Evolutionary conservation across 1,140 invertebrate species (phyloP), one percentile per base, ranked within the genome.

Genomic region (Cephus cinctus): DNA sequence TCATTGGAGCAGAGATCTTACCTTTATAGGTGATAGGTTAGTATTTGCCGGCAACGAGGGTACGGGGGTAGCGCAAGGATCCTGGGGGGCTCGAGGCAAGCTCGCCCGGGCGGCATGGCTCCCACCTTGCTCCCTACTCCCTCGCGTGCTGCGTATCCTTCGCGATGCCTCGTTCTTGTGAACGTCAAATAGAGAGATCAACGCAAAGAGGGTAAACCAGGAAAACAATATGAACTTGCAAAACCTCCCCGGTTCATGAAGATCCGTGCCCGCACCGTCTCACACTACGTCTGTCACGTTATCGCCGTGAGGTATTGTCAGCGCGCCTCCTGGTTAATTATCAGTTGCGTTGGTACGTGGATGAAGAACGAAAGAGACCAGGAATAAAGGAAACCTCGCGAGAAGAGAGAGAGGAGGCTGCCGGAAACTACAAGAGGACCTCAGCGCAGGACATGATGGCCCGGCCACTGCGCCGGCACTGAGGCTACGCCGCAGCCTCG

Each of bases 391-490:
- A 44, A 14, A 22, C 23, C 19, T 31, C 19, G 21, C 23, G 22
- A 38, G 20, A n/a, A 23, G 31, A 18, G 12, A 31, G 27, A 43
- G 16, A 19, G 23, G 47, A 36, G 34, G 22, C 16, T 27, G 12
- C 32, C n/a, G n/a, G n/a, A n/a, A n/a, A n/a, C n/a, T n/a, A n/a
- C n/a, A n/a, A n/a, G n/a, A n/a, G n/a, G n/a, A n/a, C n/a, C n/a
- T n/a, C 14, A 20, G 21, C 67, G 61, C 69, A 73, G 70, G 68
- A 67, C 69, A 69, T 69, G 67, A 69, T 71, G 67, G 70, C 74
- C 74, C 74, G 73, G 71, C 73, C 72, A 76, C 73, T 76, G 73
- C 73, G 73, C 73, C 73, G 72, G 67, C 71, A 76, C 72, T 76
- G 72, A 75, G 64, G 65, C 70, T 72, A 66, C 70, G 68, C 69